Base-by-base conservation (phyloP, 1,140 invertebrate genomes). In the Drosophila punjabiensis region DNA sequence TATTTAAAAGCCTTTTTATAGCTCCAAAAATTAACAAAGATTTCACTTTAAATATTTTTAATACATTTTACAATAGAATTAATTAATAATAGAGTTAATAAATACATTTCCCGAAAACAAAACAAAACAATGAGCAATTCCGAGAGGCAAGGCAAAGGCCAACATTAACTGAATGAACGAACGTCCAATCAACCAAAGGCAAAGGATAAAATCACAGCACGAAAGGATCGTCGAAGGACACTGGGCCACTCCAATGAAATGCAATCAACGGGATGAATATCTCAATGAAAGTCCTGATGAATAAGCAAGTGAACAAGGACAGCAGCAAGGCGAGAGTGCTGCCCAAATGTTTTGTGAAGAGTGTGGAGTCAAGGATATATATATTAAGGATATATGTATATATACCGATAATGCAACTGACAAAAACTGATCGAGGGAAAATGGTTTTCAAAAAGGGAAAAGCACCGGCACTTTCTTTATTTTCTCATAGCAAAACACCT, bases 251-350 rank as follows among this genome's bases (percentile, higher is more conserved):
- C 20, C 33, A 39, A 58, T 58, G 55, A 24, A 58, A 39, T 58
- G 55, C 55, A 39, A 58, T 58, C 55, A 39, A n/a, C 9, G 37
- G 55, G 20, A 56, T 37, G 35, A 39, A 58, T 58, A 56, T 10
- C 20, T 28, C 14, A 58, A 58, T 58, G 14, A 24, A 39, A 28
- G 35, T 28, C 35, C 55, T 28, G 3, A 39, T 58, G 20, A 58
- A 58, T 58, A n/a, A 24, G 14, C 14, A 39, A 39, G 14, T 24
- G 33, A 28, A 58, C 55, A 39, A 58, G 35, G 55, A 39, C 55
- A 35, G 14, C 30, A 35, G 8, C 28, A n/a, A 33, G 30, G 7
- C 30, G 7, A 55, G 10, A 32, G 28, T 7, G 50, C 16, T 11
- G 48, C 6, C 8, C 18, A 43, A 16, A 20, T 20, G n/a, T 8